These are phyloP conservation scores for Acromyrmex echinatior DNA, from an alignment of 1,140 invertebrate species.

Conservation along the genomic window DNA sequence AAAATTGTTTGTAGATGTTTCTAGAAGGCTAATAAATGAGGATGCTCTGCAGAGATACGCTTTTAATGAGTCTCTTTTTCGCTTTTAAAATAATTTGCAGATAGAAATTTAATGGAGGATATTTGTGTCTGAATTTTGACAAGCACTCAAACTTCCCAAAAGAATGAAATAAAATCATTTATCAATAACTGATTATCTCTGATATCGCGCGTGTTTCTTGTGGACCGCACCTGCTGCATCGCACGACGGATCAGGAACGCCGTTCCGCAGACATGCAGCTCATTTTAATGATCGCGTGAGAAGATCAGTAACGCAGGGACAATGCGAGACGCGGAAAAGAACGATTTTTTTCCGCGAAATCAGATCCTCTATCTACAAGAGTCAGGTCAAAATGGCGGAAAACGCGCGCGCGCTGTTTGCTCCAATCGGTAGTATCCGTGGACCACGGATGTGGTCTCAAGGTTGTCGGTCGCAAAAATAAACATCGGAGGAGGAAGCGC, in stretches of 20 bases:
- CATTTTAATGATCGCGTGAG: slow-evolving; percentile 39
- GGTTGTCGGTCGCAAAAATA: slow-evolving; percentile 45
- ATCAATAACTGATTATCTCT: background rate
- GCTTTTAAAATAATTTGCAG: background rate
- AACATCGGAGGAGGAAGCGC: background rate
- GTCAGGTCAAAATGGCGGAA: slow-evolving; percentile 66
- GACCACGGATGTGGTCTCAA: slow-evolving; percentile 31
- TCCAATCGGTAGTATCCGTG: background rate
- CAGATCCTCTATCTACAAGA: background rate
- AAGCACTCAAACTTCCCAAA: background rate
- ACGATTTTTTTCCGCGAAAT: slow-evolving; percentile 40
- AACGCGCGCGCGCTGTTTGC: slow-evolving; percentile 22
- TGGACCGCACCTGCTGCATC: background rate
- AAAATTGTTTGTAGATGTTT: slow-evolving; percentile 4
- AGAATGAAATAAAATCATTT: background rate
- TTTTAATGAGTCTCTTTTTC: background rate
- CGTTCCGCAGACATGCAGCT: background rate
- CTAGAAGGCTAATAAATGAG: background rate
- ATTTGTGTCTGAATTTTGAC: background rate
- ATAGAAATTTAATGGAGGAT: background rate
- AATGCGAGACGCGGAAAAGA: slow-evolving; percentile 12
- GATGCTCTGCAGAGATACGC: background rate
- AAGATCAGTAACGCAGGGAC: slow-evolving; percentile 14
- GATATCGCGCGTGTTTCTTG: background rate
- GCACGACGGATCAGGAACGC: background rate